A percentile compares a stretch with the other conserved stretches of the same genome.
Evolutionary conservation across 2,888 invertebrate species (phyloP).

Genomic region (Campoplex capitator): DNA sequence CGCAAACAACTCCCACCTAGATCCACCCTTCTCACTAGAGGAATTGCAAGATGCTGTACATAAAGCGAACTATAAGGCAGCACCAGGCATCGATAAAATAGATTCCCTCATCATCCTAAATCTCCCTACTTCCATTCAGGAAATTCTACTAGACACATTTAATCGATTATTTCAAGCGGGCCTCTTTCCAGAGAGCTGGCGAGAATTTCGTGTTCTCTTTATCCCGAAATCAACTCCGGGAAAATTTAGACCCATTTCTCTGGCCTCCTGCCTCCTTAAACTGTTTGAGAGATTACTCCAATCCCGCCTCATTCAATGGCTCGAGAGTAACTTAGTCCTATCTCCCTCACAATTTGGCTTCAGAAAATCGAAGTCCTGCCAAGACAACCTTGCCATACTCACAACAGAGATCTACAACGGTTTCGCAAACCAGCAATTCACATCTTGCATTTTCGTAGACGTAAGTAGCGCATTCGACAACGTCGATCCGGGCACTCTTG

Average conservation of each 20-base stretch:
- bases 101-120: too few relatives aligned
- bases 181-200: conserved; percentile 17
- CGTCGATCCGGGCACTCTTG: background rate
- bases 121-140: background rate
- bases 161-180: background rate
- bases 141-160: conserved; percentile 5
- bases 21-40: too few relatives aligned
- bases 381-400: background rate
- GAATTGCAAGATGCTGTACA: too few relatives aligned
- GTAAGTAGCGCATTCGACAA: conserved; percentile 21
- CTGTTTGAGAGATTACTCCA: background rate
- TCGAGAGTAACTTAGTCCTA: conserved; percentile 5
- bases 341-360: background rate
- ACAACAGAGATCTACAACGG: background rate
- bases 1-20: too few relatives aligned
- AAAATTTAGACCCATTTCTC: conserved; percentile 53
- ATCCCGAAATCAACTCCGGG: conserved; percentile 33
- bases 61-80: too few relatives aligned
- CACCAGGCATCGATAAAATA: too few relatives aligned
- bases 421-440: too few relatives aligned
- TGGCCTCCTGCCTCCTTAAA: conserved; percentile 32
- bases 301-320: background rate
- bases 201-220: conserved; percentile 20
- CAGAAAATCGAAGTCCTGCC: background rate
- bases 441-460: conserved; percentile 25